Evolutionary conservation across 1,140 invertebrate species (phyloP).

Genomic region (Nasonia giraulti): DNA sequence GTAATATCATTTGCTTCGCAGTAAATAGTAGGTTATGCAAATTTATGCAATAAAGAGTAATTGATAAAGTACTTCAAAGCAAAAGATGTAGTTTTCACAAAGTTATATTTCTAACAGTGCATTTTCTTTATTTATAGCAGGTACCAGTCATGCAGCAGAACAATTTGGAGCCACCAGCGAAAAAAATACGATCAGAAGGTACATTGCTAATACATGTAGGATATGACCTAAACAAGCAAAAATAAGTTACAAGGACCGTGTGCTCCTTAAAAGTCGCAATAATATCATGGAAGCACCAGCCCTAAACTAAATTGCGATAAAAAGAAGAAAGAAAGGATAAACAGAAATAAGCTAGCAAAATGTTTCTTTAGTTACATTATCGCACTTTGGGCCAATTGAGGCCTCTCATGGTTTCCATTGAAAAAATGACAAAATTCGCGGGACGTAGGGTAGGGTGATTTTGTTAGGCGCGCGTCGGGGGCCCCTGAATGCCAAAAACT

Average conservation of each 20-base stretch:
- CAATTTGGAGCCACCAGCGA: conserved; percentile 64
- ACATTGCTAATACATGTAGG: conserved; percentile 64
- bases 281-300: conserved; percentile 64
- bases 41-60: background rate
- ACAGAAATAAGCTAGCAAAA: conserved; percentile 56
- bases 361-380: conserved; percentile 55
- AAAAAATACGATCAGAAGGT: conserved; percentile 71
- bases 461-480: conserved; percentile 63
- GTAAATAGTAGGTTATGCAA: background rate
- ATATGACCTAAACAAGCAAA: conserved; percentile 16
- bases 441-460: conserved; percentile 59
- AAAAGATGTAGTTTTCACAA: background rate
- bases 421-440: conserved; percentile 53
- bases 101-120: background rate
- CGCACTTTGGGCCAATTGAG: conserved; percentile 26
- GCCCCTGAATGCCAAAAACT: conserved; percentile 69
- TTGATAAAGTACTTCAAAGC: background rate
- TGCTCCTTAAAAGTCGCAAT: conserved; percentile 55
- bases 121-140: conserved; percentile 56
- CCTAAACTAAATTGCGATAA: conserved; percentile 60
- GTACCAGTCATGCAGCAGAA: conserved; percentile 58
- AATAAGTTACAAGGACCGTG: conserved; percentile 8
- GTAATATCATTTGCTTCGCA: background rate
- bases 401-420: conserved; percentile 33
- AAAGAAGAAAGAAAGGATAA: conserved; percentile 57